Percentiles rank a stretch among this genome's conserved stretches.
phyloP scores from a whole-genome alignment of 2,113 vertebrate species.

The Microtus ochrogaster region DNA sequence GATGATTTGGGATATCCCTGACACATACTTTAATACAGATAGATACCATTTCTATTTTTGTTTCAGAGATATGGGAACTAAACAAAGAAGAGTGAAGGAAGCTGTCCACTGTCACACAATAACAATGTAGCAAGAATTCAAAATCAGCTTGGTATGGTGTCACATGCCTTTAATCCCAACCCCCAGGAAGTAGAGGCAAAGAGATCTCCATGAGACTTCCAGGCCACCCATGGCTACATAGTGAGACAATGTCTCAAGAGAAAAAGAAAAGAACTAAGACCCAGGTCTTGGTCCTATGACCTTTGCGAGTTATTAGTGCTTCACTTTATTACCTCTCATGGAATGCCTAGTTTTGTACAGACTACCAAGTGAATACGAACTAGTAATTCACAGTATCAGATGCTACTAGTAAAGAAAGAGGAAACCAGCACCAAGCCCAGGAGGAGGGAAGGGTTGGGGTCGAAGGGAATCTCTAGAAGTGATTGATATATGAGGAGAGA shows the following conservation, averaged over 20 bases:
- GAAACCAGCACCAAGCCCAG: background rate
- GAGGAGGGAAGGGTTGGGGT: background rate
- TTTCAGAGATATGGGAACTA: constrained; percentile 25
- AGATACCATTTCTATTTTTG: background rate
- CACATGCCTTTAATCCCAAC: background rate
- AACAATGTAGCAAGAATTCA: background rate
- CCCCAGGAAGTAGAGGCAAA: background rate
- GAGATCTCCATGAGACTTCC: background rate
- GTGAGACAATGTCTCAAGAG: background rate
- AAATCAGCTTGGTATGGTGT: background rate
- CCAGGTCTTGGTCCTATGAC: background rate
- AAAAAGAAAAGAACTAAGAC: background rate
- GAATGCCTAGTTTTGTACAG: background rate
- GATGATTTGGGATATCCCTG: background rate
- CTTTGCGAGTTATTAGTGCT: background rate
- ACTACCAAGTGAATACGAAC: background rate
- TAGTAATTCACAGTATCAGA: background rate
- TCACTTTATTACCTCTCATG: background rate
- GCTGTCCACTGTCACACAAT: background rate
- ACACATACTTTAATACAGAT: constrained; percentile 37
- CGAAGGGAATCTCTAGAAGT: background rate
- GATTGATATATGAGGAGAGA: background rate
- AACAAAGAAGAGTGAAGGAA: constrained; percentile 20
- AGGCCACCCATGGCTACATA: background rate
- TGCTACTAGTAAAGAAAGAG: background rate